These are phyloP conservation scores for Strongylocentrotus purpuratus DNA, from an alignment of 35 echinoderm and acorn worm genomes.

Conservation along the genomic window DNA sequence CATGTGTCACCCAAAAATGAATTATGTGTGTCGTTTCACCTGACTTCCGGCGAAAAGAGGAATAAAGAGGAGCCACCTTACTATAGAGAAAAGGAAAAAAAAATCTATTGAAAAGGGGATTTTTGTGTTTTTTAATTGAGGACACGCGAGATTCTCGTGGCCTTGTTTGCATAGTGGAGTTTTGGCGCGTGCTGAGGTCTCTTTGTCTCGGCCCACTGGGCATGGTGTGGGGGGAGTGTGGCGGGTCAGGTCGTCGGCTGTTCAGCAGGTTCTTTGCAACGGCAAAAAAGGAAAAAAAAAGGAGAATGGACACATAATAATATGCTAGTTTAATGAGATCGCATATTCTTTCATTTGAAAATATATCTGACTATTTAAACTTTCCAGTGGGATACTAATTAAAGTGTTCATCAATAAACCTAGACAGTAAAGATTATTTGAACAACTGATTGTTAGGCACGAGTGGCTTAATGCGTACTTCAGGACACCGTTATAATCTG, in stretches of 20 bases:
- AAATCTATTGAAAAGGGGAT: neutral
- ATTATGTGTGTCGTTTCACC: slow-evolving; percentile 23
- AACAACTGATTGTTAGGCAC: too few relatives aligned
- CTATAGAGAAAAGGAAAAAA: neutral
- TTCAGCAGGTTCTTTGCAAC: slow-evolving; percentile 1
- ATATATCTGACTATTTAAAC: too few relatives aligned
- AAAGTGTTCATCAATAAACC: too few relatives aligned
- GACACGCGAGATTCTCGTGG: neutral
- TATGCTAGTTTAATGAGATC: neutral
- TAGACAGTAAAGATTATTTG: too few relatives aligned
- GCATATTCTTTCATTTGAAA: too few relatives aligned
- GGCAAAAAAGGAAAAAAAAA: neutral
- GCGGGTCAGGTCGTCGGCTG: neutral
- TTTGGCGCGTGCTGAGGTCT: slow-evolving; percentile 36
- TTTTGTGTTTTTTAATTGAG: slow-evolving; percentile 31
- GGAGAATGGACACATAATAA: neutral
- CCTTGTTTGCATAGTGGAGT: neutral
- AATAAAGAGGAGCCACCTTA: neutral
- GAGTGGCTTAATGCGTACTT: too few relatives aligned
- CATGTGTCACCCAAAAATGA: slow-evolving; percentile 4
- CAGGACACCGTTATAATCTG: too few relatives aligned
- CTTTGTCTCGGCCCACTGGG: slow-evolving; percentile 6
- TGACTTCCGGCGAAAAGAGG: slow-evolving; percentile 29
- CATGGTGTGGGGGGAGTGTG: neutral
- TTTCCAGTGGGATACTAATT: too few relatives aligned